These are phyloP conservation scores for Lepidurus packardi DNA, from an alignment of 1,140 invertebrate species.

Conservation along the genomic window DNA sequence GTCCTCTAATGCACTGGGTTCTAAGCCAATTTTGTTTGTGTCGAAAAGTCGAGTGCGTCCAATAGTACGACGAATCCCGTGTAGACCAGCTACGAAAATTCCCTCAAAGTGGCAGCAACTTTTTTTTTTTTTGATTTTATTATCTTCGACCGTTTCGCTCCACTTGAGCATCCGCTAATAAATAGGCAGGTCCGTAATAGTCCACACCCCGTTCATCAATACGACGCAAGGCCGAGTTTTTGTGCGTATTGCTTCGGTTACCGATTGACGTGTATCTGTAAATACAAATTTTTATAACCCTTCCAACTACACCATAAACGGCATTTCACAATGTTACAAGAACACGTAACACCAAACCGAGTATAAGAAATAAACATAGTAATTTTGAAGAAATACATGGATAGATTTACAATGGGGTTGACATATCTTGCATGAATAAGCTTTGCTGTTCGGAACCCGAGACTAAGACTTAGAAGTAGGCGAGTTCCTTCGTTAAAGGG, in stretches of 20 bases:
- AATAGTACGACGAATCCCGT: neutral
- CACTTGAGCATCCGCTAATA: constrained; percentile 56
- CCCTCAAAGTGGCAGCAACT: neutral
- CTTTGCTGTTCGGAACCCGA: too few species aligned
- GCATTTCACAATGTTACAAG: neutral
- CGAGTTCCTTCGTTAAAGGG: too few species aligned
- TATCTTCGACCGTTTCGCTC: constrained; percentile 66
- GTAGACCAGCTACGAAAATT: neutral
- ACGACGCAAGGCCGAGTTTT: constrained; percentile 65
- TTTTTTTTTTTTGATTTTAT: constrained; percentile 20
- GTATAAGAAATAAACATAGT: neutral
- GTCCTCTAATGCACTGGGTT: neutral
- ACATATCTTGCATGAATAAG: neutral
- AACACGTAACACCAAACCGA: neutral
- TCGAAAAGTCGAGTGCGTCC: neutral
- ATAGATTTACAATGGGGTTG: neutral
- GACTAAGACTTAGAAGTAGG: too few species aligned
- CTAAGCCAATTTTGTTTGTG: neutral
- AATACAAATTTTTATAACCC: constrained; percentile 30
- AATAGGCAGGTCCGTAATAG: constrained; percentile 71
- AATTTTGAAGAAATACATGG: neutral
- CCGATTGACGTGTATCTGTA: constrained; percentile 79
- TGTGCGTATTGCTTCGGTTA: constrained; percentile 65
- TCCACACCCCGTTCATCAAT: constrained; percentile 47
- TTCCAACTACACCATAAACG: neutral